Evolutionary conservation across 1,140 invertebrate genomes (phyloP).

Genomic region (Pseudomyrmex concolor): DNA sequence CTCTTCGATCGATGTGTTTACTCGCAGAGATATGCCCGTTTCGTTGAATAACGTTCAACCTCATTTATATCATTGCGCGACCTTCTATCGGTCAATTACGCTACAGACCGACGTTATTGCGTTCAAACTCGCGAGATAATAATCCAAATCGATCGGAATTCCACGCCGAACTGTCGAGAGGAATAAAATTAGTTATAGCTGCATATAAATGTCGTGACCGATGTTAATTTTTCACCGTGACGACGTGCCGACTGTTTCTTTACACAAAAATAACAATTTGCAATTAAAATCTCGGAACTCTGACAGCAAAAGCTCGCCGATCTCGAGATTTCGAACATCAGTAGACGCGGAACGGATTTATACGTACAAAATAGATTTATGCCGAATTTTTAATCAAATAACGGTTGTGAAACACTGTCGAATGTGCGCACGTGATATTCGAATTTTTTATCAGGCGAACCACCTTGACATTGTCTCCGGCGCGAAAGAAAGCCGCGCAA

Average conservation of each 20-base stretch:
- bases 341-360: background rate
- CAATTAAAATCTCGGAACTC: background rate
- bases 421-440: background rate
- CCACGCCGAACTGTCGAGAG: constrained; percentile 5
- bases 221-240: background rate
- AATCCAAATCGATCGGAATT: constrained; percentile 16
- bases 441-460: constrained; percentile 17
- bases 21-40: constrained; percentile 14
- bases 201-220: background rate
- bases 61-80: background rate
- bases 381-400: background rate
- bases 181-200: background rate
- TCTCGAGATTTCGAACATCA: background rate
- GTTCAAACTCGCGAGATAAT: constrained; percentile 20
- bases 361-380: background rate
- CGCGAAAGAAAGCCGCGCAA: constrained; percentile 58
- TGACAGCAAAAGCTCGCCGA: background rate
- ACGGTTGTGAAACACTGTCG: background rate
- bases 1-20: constrained; percentile 2
- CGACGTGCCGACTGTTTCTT: background rate
- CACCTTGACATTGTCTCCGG: constrained; percentile 65
- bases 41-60: constrained; percentile 1
- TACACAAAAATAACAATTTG: background rate
- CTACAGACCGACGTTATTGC: background rate
- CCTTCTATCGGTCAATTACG: constrained; percentile 37